Evolutionary conservation across 1,140 invertebrate genomes (phyloP).

Genomic region (Hycleus cichorii): DNA sequence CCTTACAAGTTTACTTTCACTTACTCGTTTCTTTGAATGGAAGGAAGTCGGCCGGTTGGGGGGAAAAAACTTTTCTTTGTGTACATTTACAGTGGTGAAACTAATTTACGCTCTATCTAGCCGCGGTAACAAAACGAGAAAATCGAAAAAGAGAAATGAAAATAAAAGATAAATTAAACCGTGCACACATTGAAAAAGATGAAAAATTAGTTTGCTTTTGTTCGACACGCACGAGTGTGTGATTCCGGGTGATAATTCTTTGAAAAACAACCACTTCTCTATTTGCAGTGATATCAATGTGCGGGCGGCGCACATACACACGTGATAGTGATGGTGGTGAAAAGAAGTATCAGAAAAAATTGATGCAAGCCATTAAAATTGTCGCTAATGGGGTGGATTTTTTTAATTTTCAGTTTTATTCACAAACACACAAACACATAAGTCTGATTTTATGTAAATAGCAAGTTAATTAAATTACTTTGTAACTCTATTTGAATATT

Average conservation of each 20-base stretch:
- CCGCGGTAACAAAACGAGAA: neutral
- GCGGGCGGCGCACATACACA: no score
- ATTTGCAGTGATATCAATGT: no score
- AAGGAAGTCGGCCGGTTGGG: neutral
- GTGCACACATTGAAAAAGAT: slow-evolving; percentile 8
- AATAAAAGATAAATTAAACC: slow-evolving; percentile 16
- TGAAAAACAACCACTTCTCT: neutral
- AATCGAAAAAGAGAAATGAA: neutral
- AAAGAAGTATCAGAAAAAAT: no score
- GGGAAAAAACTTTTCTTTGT: slow-evolving; percentile 10
- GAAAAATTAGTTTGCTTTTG: slow-evolving; percentile 16
- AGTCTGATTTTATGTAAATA: no score
- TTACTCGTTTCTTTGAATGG: neutral
- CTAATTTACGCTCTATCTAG: slow-evolving; percentile 13
- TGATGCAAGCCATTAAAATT: no score
- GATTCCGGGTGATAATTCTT: slow-evolving; percentile 13
- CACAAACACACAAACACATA: no score
- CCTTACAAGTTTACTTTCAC: slow-evolving; percentile 16
- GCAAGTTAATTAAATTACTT: no score
- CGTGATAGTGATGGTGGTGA: no score
- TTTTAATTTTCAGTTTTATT: no score
- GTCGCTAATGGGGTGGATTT: no score
- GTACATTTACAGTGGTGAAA: slow-evolving; percentile 2
- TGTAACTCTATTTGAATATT: no score
- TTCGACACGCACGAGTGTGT: slow-evolving; percentile 17